Conservation (phyloP, 2,888 invertebrate genomes). For the Globia sparganii region DNA sequence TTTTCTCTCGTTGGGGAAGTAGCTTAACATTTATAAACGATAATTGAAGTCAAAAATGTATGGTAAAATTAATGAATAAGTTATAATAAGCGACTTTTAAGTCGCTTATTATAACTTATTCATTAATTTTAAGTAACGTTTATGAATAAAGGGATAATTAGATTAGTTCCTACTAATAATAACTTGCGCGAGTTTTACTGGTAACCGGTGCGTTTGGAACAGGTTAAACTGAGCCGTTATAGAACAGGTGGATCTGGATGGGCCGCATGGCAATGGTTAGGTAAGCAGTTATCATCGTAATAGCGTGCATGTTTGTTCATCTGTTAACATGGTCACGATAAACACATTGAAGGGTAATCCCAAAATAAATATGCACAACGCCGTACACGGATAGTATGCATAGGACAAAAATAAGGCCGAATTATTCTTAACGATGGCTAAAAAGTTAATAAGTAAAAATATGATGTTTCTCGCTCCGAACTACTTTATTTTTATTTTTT, state of each 20-base stretch:
- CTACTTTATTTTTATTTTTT: too few relatives aligned
- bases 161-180: background rate
- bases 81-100: too few relatives aligned
- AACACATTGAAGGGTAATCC: too few relatives aligned
- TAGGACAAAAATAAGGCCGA: background rate
- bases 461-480: background rate
- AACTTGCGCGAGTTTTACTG: background rate
- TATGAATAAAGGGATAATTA: background rate
- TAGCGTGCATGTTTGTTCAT: conserved; percentile 1
- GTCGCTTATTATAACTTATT: too few relatives aligned
- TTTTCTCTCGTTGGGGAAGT: background rate
- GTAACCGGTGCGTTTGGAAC: background rate
- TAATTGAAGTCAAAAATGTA: too few relatives aligned
- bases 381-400: background rate
- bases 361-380: background rate
- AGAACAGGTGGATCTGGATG: background rate
- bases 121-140: background rate
- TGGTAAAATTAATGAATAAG: too few relatives aligned
- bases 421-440: background rate
- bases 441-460: background rate
- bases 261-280: background rate
- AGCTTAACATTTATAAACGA: background rate
- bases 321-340: background rate
- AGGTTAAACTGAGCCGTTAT: background rate
- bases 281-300: background rate